Evolutionary conservation across 2,888 invertebrate genomes (phyloP).

Genomic region (Neoitamus cyanurus): DNA sequence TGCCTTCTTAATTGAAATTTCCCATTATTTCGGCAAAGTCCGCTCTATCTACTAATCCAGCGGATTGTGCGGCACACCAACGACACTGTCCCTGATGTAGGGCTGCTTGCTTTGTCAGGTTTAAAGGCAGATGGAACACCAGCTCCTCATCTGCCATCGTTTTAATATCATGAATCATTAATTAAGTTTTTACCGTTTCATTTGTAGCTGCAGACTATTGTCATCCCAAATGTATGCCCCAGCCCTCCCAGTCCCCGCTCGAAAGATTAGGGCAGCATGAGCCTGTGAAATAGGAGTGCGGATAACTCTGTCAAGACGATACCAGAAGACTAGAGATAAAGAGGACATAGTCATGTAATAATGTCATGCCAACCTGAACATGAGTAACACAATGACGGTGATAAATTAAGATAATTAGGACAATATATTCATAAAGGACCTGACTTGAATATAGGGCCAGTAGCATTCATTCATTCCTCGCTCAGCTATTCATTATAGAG

Average conservation of each 20-base stretch:
- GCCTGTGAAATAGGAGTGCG: conserved; percentile 34
- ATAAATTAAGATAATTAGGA: conserved; percentile 53
- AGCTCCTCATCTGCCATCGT: conserved; percentile 43
- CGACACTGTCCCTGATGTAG: background rate
- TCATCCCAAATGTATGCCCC: conserved; percentile 12
- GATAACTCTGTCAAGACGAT: conserved; percentile 35
- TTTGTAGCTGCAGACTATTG: conserved; percentile 41
- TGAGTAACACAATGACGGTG: conserved; percentile 49
- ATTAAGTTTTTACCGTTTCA: conserved; percentile 51
- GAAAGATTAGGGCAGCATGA: background rate
- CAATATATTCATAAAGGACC: conserved; percentile 52
- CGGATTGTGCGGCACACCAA: background rate
- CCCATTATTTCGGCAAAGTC: background rate
- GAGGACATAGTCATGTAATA: conserved; percentile 47
- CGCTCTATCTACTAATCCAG: conserved; percentile 10
- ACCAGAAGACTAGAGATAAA: conserved; percentile 24
- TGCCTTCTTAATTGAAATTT: background rate
- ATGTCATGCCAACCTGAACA: conserved; percentile 48
- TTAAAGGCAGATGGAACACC: conserved; percentile 6
- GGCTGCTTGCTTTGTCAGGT: background rate
- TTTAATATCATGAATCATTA: conserved; percentile 52
- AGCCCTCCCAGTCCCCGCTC: background rate
- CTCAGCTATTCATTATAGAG: conserved; percentile 25
- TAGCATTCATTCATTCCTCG: conserved; percentile 44
- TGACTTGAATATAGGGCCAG: conserved; percentile 48